Percentiles rank a stretch among this genome's conserved stretches.
Conservation (phyloP, 2,888 invertebrate species). For the Gonocerus acuteangulatus region DNA sequence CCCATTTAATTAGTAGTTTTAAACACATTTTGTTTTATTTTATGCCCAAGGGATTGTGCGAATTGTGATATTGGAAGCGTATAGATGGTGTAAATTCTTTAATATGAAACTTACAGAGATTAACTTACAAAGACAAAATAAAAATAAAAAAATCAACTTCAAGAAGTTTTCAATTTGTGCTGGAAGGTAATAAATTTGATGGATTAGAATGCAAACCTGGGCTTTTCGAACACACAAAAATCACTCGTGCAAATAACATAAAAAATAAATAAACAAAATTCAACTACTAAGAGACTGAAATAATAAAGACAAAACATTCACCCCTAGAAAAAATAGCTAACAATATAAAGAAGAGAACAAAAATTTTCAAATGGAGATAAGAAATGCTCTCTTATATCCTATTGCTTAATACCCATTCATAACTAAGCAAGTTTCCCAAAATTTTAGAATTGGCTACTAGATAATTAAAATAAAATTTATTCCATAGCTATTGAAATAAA, state of each 20-base stretch:
- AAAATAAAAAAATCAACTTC: constrained; percentile 1
- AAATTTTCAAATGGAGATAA: constrained; percentile 10
- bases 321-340: constrained; percentile 10
- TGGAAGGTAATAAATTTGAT: constrained; percentile 4
- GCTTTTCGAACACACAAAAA: constrained; percentile 16
- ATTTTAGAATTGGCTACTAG: too few relatives aligned
- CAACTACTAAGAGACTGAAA: constrained; percentile 7
- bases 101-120: neutral
- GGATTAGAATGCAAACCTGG: constrained; percentile 21
- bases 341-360: constrained; percentile 12
- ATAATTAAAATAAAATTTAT: too few relatives aligned
- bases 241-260: constrained; percentile 12
- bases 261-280: constrained; percentile 4
- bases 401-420: neutral
- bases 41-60: constrained; percentile 37
- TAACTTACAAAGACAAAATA: neutral
- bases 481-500: too few relatives aligned
- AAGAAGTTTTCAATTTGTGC: constrained; percentile 11
- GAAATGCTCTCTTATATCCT: constrained; percentile 12
- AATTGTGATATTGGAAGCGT: constrained; percentile 35
- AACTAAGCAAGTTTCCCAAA: too few relatives aligned
- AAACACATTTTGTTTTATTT: constrained; percentile 15
- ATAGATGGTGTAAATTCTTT: neutral
- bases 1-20: constrained; percentile 39
- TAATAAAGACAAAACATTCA: constrained; percentile 15